A percentile compares a stretch with the other conserved stretches of the same genome.
Conservation (phyloP, 1,140 invertebrate genomes). For the Charaxes varanes region DNA sequence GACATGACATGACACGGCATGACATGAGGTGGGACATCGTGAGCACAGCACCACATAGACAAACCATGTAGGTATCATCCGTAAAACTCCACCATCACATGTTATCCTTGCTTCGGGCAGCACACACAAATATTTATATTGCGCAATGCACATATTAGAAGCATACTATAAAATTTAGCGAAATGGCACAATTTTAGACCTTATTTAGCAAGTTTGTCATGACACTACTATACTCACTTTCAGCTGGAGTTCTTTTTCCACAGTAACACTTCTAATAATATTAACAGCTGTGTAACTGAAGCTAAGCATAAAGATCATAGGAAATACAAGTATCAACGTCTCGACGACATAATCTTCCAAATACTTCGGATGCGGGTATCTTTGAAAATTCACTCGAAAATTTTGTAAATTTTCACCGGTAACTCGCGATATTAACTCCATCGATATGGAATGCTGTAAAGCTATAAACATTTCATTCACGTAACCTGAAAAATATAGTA, state of each 20-base stretch:
- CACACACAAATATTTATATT: no score
- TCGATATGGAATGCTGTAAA: conserved; percentile 79
- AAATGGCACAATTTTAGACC: no score
- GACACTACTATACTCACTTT: no score
- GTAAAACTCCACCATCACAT: no score
- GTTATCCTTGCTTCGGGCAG: no score
- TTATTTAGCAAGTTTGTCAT: no score
- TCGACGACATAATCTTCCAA: conserved; percentile 80
- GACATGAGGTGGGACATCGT: no score
- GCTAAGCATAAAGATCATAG: conserved; percentile 84
- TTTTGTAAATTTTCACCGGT: conserved; percentile 44
- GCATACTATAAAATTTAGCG: no score
- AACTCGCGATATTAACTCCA: conserved; percentile 72
- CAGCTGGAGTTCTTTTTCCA: conserved; percentile 79
- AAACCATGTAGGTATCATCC: no score
- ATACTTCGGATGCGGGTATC: conserved; percentile 86
- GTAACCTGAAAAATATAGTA: conserved; percentile 74
- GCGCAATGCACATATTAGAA: no score
- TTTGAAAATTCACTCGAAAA: conserved; percentile 68
- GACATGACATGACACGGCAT: no score
- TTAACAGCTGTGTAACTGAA: conserved; percentile 88
- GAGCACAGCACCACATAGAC: no score
- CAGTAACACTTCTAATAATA: conserved; percentile 80
- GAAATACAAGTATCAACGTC: conserved; percentile 79
- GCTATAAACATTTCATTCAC: conserved; percentile 80